Conservation (phyloP, 2,797 vertebrate species). For the Ceryle rudis region DNA sequence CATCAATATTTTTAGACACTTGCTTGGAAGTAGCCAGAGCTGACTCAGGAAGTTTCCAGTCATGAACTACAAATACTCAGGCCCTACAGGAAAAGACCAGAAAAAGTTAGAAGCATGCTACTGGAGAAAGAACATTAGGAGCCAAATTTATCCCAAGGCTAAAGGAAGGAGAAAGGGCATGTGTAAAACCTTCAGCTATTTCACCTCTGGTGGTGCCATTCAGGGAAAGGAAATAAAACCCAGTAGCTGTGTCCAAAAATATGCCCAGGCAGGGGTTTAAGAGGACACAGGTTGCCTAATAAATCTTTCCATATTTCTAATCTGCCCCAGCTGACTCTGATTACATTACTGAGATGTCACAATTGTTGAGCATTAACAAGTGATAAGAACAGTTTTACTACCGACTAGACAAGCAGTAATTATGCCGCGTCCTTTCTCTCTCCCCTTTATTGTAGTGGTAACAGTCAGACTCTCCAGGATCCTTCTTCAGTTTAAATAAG, state of each 20-base stretch:
- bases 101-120: background rate
- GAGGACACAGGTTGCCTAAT: slow-evolving; percentile 36
- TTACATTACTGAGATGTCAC: slow-evolving; percentile 49
- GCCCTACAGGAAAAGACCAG: background rate
- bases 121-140: background rate
- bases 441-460: slow-evolving; percentile 17
- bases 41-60: slow-evolving; percentile 9
- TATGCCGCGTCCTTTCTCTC: background rate
- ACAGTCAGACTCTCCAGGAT: background rate
- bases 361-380: slow-evolving; percentile 44
- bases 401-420: slow-evolving; percentile 13
- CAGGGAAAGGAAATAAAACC: slow-evolving; percentile 46
- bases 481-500: slow-evolving; percentile 4
- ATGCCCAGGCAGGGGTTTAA: background rate
- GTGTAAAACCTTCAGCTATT: background rate
- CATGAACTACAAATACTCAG: background rate
- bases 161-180: background rate
- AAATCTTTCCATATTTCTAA: slow-evolving; percentile 34
- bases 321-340: slow-evolving; percentile 16
- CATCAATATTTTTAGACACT: slow-evolving; percentile 1
- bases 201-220: background rate
- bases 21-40: background rate
- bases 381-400: slow-evolving; percentile 39
- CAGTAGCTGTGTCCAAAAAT: slow-evolving; percentile 41
- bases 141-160: background rate